phyloP scores from a whole-genome alignment of 1,140 invertebrate genomes.

The Caerostris darwini region DNA sequence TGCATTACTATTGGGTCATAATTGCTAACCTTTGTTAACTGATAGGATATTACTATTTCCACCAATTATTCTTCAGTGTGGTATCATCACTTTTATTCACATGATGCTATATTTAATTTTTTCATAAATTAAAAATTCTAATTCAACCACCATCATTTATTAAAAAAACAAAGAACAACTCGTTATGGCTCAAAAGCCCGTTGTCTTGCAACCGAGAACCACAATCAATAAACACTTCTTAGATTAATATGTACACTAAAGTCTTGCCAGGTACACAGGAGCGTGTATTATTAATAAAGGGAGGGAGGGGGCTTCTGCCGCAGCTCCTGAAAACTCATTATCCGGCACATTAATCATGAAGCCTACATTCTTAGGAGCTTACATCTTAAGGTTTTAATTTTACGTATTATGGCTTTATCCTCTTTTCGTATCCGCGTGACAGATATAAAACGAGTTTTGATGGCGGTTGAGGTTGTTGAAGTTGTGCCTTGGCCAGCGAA shows the following conservation, averaged over 20 bases:
- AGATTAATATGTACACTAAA: constrained; percentile 29
- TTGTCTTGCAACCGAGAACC: neutral
- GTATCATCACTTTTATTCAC: too few species aligned
- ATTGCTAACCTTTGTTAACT: too few species aligned
- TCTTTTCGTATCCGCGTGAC: neutral
- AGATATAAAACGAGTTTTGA: constrained; percentile 42
- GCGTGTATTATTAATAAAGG: neutral
- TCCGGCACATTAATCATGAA: constrained; percentile 22
- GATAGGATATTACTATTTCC: too few species aligned
- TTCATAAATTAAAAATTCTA: too few species aligned
- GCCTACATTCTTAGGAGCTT: constrained; percentile 14
- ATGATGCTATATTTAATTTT: too few species aligned
- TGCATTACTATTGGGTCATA: too few species aligned
- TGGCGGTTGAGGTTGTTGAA: neutral
- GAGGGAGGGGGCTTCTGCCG: too few species aligned
- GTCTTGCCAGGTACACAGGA: constrained; percentile 21
- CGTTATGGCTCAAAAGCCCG: too few species aligned
- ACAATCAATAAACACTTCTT: constrained; percentile 48
- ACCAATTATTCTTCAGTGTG: too few species aligned
- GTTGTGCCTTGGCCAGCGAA: neutral
- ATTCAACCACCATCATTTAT: too few species aligned
- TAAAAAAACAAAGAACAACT: too few species aligned
- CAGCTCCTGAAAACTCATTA: constrained; percentile 39
- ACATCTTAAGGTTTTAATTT: neutral
- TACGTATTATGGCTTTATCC: constrained; percentile 25